These are phyloP conservation scores for Marronus borbonicus DNA, from an alignment of 2,888 invertebrate genomes.

Conservation along the genomic window DNA sequence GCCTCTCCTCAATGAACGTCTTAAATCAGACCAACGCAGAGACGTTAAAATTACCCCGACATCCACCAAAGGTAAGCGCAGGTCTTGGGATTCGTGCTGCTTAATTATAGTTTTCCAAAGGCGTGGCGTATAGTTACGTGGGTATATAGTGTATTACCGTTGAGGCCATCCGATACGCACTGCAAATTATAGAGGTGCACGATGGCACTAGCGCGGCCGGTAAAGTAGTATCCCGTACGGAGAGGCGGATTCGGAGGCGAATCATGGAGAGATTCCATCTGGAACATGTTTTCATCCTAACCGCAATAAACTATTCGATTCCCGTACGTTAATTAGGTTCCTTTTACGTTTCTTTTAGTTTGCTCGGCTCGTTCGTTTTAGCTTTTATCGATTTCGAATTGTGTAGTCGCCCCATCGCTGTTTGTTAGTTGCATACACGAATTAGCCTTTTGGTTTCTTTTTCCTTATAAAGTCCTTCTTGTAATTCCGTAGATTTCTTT, in stretches of 20 bases:
- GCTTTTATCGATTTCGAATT: conserved; percentile 1
- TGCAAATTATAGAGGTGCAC: conserved; percentile 63
- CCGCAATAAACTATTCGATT: conserved; percentile 65
- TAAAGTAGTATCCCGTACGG: conserved; percentile 38
- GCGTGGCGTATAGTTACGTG: conserved; percentile 56
- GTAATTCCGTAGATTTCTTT: too few relatives aligned
- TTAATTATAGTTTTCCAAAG: conserved; percentile 65
- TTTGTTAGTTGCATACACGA: too few relatives aligned
- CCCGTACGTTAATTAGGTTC: conserved; percentile 63
- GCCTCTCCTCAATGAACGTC: not conserved
- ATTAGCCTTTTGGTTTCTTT: too few relatives aligned
- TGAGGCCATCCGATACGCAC: conserved; percentile 58
- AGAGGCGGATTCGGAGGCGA: conserved; percentile 54
- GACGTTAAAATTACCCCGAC: conserved; percentile 3
- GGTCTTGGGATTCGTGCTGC: not conserved
- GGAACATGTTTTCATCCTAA: conserved; percentile 63
- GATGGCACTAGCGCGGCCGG: not conserved
- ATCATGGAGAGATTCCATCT: conserved; percentile 63
- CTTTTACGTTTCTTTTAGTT: not conserved
- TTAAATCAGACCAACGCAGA: conserved; percentile 6
- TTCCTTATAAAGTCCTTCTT: too few relatives aligned
- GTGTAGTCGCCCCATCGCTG: not conserved
- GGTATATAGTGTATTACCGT: conserved; percentile 51
- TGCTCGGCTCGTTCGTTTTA: conserved; percentile 6
- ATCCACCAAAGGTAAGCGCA: not conserved